phyloP scores from a whole-genome alignment of 2,113 vertebrate genomes.

The Dipodomys ordii region DNA sequence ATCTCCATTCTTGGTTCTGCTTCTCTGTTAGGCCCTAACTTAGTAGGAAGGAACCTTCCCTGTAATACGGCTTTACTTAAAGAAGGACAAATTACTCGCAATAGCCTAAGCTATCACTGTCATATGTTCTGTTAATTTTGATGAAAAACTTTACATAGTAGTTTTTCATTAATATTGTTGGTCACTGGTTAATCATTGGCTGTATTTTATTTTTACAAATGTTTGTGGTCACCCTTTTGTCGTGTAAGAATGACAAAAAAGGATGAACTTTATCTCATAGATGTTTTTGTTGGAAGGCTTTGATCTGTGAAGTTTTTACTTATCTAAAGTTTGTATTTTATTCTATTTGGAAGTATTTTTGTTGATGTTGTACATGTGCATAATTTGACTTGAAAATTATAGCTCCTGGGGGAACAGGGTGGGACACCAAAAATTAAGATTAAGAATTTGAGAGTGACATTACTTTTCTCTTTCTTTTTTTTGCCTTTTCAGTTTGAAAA shows the following conservation, averaged over 20 bases:
- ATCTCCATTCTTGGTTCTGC: not conserved
- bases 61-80: not conserved
- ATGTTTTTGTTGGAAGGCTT: not conserved
- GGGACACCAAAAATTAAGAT: not conserved
- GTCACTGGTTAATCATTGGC: not conserved
- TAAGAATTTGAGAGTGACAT: constrained; percentile 36
- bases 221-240: not conserved
- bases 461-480: constrained; percentile 49
- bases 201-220: constrained; percentile 2
- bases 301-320: not conserved
- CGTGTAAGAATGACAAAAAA: not conserved
- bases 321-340: constrained; percentile 26
- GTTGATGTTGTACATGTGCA: not conserved
- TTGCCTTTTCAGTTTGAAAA: constrained; percentile 88
- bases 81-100: not conserved
- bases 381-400: constrained; percentile 38
- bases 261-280: not conserved
- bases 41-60: not conserved
- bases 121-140: constrained; percentile 36
- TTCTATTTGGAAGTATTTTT: not conserved
- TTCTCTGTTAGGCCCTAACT: not conserved
- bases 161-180: constrained; percentile 44
- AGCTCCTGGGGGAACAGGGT: not conserved
- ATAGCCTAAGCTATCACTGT: not conserved
- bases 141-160: constrained; percentile 20